phyloP scores from a whole-genome alignment of 2,113 vertebrate genomes.

The Pardalotus punctatus region DNA sequence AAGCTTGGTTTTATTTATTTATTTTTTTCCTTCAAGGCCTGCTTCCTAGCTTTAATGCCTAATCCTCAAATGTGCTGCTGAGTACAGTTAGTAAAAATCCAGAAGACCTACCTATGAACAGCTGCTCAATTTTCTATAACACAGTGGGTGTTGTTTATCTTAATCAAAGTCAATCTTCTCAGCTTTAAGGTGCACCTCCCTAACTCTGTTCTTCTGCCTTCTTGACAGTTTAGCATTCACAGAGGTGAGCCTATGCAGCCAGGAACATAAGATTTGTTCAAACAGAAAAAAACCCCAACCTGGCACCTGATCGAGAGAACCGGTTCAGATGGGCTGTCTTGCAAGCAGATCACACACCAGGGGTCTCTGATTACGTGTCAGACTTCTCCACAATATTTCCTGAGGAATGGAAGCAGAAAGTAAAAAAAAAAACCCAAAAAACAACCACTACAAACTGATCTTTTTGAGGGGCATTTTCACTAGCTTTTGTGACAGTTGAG shows the following conservation, averaged over 20 bases:
- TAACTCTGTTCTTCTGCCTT: not conserved
- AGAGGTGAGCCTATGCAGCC: not conserved
- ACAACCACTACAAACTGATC: not conserved
- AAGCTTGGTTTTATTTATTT: not conserved
- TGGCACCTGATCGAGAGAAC: not conserved
- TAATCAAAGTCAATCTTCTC: not conserved
- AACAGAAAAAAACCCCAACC: not conserved
- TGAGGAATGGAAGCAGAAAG: not conserved
- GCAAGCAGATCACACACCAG: not conserved
- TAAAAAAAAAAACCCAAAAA: not conserved
- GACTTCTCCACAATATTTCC: not conserved
- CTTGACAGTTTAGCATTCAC: not conserved
- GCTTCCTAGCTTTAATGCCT: not conserved
- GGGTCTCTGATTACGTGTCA: not conserved
- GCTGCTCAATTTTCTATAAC: not conserved
- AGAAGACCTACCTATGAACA: not conserved
- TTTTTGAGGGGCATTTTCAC: not conserved
- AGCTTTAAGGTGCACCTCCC: not conserved
- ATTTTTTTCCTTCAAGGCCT: not conserved
- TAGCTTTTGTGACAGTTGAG: not conserved
- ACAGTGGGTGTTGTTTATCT: not conserved
- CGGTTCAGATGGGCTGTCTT: not conserved
- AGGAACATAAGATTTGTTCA: not conserved
- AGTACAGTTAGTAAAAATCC: not conserved
- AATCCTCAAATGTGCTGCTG: not conserved